These are phyloP conservation scores for Prinia subflava DNA, from an alignment of 2,113 vertebrate genomes.

Conservation along the genomic window DNA sequence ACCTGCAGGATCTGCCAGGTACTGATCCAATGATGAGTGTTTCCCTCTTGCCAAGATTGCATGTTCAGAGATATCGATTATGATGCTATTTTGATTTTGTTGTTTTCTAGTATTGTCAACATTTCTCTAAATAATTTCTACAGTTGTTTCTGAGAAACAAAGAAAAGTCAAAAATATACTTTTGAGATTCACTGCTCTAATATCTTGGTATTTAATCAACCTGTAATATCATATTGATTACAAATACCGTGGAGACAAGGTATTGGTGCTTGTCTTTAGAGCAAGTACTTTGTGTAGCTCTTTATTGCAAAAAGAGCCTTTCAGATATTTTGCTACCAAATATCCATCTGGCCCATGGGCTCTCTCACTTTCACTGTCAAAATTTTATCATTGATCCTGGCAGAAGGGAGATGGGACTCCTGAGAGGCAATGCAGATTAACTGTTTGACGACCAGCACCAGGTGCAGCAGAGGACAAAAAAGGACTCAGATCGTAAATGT, in stretches of 20 bases:
- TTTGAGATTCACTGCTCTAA: neutral
- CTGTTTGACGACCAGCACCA: neutral
- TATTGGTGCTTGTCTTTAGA: neutral
- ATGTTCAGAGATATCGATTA: neutral
- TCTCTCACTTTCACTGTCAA: neutral
- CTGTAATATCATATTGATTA: constrained; percentile 46
- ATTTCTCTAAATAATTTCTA: neutral
- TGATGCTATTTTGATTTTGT: neutral
- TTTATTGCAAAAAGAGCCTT: constrained; percentile 28
- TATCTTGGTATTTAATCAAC: constrained; percentile 54
- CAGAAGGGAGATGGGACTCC: neutral
- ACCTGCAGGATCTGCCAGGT: neutral
- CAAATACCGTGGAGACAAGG: neutral
- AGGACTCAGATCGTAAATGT: neutral
- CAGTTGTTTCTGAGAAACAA: neutral
- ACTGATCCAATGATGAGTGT: neutral
- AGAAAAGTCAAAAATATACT: neutral
- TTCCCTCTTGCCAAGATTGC: neutral
- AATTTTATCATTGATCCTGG: constrained; percentile 28
- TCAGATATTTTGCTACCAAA: constrained; percentile 7
- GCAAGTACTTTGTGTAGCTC: neutral
- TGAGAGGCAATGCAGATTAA: neutral
- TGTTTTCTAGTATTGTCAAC: neutral
- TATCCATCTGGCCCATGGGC: constrained; percentile 1
- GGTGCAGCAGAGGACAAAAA: neutral